A percentile compares a stretch with the other conserved stretches of the same genome.
Conservation (phyloP, 2,113 vertebrate species). For the Oreochromis tanganicae region DNA sequence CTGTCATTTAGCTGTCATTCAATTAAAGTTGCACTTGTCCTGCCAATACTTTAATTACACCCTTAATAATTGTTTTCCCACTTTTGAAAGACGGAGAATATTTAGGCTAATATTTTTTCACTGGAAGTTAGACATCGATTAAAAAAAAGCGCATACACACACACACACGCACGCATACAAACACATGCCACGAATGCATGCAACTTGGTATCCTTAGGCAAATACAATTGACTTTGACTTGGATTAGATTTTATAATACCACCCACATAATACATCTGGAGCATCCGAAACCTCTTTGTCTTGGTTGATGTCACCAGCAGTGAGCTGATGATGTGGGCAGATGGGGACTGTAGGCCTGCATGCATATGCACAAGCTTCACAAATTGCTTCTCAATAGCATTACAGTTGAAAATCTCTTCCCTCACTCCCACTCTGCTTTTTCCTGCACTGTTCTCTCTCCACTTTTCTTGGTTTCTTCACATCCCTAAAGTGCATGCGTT, state of each 20-base stretch:
- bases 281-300: conserved; percentile 59
- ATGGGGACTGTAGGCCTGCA: conserved; percentile 55
- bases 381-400: conserved; percentile 68
- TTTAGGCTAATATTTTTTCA: conserved; percentile 34
- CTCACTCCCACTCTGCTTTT: conserved; percentile 59
- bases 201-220: conserved; percentile 37
- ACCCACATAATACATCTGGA: conserved; percentile 62
- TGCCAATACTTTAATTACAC: conserved; percentile 73
- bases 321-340: conserved; percentile 66
- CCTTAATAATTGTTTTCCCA: conserved; percentile 67
- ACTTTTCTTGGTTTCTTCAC: conserved; percentile 35
- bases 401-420: conserved; percentile 47
- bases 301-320: conserved; percentile 64
- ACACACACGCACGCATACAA: neutral
- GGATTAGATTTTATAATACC: conserved; percentile 64
- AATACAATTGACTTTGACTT: conserved; percentile 57
- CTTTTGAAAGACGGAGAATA: conserved; percentile 50
- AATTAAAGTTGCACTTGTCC: conserved; percentile 72
- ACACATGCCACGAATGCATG: neutral
- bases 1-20: conserved; percentile 60
- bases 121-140: conserved; percentile 8
- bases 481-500: conserved; percentile 32
- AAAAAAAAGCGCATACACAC: neutral
- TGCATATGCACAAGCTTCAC: conserved; percentile 66
- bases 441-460: conserved; percentile 21